phyloP scores from a whole-genome alignment of 2,113 vertebrate species.

The Otis tarda region DNA sequence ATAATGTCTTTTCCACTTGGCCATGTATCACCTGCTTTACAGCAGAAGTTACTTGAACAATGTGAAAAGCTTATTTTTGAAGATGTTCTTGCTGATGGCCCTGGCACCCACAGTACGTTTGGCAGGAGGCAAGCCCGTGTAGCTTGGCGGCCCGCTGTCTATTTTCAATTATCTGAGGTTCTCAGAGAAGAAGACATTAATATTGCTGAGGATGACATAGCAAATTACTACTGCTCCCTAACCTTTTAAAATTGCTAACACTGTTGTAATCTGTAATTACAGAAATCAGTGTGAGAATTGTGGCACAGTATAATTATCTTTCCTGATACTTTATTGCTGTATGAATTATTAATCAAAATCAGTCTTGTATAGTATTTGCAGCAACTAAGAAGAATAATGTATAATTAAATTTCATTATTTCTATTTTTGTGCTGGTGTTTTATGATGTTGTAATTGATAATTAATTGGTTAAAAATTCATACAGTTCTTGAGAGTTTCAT shows the following conservation, averaged over 20 bases:
- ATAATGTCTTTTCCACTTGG: neutral
- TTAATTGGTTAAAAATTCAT: conserved; percentile 82
- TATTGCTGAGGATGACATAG: conserved; percentile 81
- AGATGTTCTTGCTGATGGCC: conserved; percentile 35
- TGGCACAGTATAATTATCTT: conserved; percentile 84
- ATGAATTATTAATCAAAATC: conserved; percentile 89
- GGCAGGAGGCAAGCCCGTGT: conserved; percentile 37
- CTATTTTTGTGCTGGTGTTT: conserved; percentile 83
- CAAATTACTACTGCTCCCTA: conserved; percentile 81
- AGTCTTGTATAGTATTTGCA: conserved; percentile 84
- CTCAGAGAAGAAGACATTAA: conserved; percentile 74
- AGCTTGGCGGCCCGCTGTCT: conserved; percentile 61
- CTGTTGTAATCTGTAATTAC: conserved; percentile 87
- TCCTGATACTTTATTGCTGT: conserved; percentile 83
- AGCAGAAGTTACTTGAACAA: conserved; percentile 28
- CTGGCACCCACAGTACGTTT: conserved; percentile 3
- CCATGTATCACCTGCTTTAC: neutral
- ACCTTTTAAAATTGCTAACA: conserved; percentile 86
- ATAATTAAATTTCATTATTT: conserved; percentile 85
- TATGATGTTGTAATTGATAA: conserved; percentile 85
- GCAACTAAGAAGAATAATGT: conserved; percentile 82
- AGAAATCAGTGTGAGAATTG: conserved; percentile 86
- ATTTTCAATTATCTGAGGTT: conserved; percentile 76
- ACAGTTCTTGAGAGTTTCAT: conserved; percentile 74
- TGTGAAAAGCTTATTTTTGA: conserved; percentile 43